Base-by-base conservation (phyloP, 1,140 invertebrate species). In the Atta texana region DNA sequence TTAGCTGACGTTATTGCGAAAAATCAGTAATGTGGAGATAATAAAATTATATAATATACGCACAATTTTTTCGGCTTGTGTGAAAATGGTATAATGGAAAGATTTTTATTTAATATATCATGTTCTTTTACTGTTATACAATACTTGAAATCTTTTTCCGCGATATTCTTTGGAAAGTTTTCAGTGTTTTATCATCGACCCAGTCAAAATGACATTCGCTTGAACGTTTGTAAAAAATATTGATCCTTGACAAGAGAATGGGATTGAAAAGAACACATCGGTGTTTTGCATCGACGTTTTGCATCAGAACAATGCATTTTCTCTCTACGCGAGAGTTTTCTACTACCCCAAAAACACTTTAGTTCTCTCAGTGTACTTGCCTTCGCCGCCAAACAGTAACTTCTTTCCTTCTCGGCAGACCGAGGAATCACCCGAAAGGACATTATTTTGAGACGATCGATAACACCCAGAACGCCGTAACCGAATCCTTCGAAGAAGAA, bases 391-490 rank as follows among this genome's bases (percentile, higher is more conserved):
- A 16, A 71, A n/a, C 18, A 55, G 53, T 39, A 31, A 63, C 39
- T 44, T 74, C 69, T 75, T 74, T 61, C 18, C 55, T 74, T 39
- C 39, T 49, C 55, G 69, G 6, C 3, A 12, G 14, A 49, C 31
- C 39, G 63, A 74, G 39, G 55, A 75, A 61, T 84, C 69, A 28
- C 69, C 55, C 24, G 69, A 84, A 51, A 84, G 80, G 39, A 84
- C 80, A 84, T 84, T 84, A 84, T 84, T 84, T 75, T 75, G 24
- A n/a, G 28, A 51, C 69, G 69, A 84, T 84, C 80, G 69, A 84
- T 84, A 84, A 75, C 80, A 74, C 61, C 80, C 69, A 84, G 80
- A 49, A n/a, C 69, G 39, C 24, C 55, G 55, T 51, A 84, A 74
- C 80, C 80, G 80, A 84, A 75, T 84, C n/a, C 39, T 4, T 34